Conservation (phyloP, 64 coral and sea anemone genomes). For the Dendronephthya gigantea region DNA sequence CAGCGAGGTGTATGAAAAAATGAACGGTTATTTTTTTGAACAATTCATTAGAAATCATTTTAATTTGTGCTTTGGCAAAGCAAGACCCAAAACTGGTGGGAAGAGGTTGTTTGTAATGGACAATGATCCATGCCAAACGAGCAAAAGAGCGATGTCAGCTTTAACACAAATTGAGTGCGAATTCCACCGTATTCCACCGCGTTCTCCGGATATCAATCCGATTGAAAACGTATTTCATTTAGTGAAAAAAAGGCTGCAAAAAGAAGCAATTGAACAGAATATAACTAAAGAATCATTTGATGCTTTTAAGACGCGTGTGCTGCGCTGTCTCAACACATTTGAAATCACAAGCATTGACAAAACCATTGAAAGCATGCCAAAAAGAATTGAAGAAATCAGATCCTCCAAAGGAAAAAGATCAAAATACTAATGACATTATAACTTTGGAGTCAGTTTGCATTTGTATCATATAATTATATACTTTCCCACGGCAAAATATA, state of each 20-base stretch:
- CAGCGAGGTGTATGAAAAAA: slow-evolving; percentile 14
- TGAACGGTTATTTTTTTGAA: slow-evolving; percentile 22
- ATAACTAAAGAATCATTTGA: background rate
- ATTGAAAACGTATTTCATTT: slow-evolving; percentile 38
- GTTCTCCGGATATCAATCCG: slow-evolving; percentile 25
- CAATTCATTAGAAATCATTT: slow-evolving; percentile 36
- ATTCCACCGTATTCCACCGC: slow-evolving; percentile 21
- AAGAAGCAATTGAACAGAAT: background rate
- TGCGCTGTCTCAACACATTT: background rate
- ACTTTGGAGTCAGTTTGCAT: no score
- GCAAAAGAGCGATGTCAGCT: background rate
- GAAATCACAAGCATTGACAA: background rate
- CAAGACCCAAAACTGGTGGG: background rate
- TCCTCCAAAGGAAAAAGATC: background rate
- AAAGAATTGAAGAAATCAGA: background rate
- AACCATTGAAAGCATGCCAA: background rate
- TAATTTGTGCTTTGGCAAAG: slow-evolving; percentile 22
- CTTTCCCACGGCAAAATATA: no score
- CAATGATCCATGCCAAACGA: slow-evolving; percentile 39
- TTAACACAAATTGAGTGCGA: slow-evolving; percentile 9
- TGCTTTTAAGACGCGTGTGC: background rate
- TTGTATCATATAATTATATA: no score
- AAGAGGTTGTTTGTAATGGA: slow-evolving; percentile 28
- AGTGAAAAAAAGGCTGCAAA: background rate
- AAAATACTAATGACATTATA: background rate